Evolutionary conservation across 2,888 invertebrate species (phyloP), one percentile per base, ranked within the genome.

Genomic region (Halocaridina rubra): DNA sequence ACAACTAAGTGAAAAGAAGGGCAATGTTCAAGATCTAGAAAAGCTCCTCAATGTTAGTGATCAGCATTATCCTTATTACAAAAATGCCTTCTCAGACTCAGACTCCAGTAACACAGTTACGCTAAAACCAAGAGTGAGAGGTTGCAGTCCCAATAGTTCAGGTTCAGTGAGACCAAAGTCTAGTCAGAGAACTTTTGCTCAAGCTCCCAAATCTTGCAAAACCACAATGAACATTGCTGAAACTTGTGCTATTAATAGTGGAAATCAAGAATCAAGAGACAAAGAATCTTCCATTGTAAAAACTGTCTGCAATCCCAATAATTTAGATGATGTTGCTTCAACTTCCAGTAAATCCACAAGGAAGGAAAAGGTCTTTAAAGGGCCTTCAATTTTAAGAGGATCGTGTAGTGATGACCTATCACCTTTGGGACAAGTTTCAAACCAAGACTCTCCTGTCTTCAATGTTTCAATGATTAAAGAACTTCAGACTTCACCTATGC

Each of bases 401-500:
- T 19, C 82, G 1, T 59, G 61, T 46, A 59, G 61, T 59, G 80
- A 84, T 33, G 84, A 84, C 29, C 32, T 13, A 1, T 84, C 84
- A 16, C 84, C 84, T n/a, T 64, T 29, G 30, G 74, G 78, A 22
- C 79, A 71, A 27, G n/a, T 84, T 24, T 84, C 84, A 22, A 84
- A 67, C 33, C 84, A 84, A 29, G 79, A 84, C 59, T 84, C 84
- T 32, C 84, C 84, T 2, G 84, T 84, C 24, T 84, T 84, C 32
- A 84, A 84, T 84, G 84, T 84, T n/a, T 80, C 75, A 53, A 84
- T 84, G 84, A 84, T 84, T n/a, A 84, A 84, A n/a, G 84, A 84
- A 30, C 22, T 84, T 4, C 84, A 84, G 69, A 84, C 84, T 22
- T 84, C 84, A 24, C 84, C 84, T 13, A 84, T 84, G 84, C 84